phyloP scores from a whole-genome alignment of 2,888 invertebrate species.

The Dynastes tityus region DNA sequence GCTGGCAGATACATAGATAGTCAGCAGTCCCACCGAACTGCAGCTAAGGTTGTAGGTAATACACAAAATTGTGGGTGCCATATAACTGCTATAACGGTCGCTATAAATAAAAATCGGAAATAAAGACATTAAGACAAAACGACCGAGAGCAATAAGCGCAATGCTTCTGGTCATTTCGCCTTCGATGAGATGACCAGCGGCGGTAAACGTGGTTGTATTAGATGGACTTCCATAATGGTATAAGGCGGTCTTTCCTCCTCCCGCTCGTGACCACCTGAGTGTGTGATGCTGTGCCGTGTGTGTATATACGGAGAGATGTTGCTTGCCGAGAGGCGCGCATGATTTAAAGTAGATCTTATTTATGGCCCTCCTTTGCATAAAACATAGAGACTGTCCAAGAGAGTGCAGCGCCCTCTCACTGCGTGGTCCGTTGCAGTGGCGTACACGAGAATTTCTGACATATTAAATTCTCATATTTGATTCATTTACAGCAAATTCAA shows the following conservation, averaged over 20 bases:
- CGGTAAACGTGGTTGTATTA: constrained; percentile 54
- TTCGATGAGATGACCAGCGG: constrained; percentile 4
- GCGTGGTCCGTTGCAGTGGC: constrained; percentile 60
- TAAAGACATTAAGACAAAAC: constrained; percentile 69
- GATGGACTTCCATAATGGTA: constrained; percentile 61
- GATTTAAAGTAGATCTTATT: constrained; percentile 69
- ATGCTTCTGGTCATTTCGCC: constrained; percentile 54
- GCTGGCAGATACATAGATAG: not conserved
- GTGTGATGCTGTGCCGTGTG: constrained; percentile 65
- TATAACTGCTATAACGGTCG: constrained; percentile 59
- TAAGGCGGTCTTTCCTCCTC: constrained; percentile 58
- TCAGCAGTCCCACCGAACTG: not conserved
- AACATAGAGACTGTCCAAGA: constrained; percentile 67
- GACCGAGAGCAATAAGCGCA: constrained; percentile 64
- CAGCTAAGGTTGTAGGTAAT: not conserved
- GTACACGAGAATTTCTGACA: constrained; percentile 52
- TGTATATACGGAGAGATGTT: constrained; percentile 60
- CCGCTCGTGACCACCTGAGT: constrained; percentile 64
- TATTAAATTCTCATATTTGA: not conserved
- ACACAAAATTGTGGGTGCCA: constrained; percentile 37
- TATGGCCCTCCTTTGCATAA: constrained; percentile 69
- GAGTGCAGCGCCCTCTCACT: constrained; percentile 67
- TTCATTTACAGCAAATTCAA: no score
- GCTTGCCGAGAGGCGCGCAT: constrained; percentile 67
- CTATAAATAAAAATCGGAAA: constrained; percentile 68